Conservation (phyloP, 2,113 vertebrate species). For the Forbesichthys agassizii region DNA sequence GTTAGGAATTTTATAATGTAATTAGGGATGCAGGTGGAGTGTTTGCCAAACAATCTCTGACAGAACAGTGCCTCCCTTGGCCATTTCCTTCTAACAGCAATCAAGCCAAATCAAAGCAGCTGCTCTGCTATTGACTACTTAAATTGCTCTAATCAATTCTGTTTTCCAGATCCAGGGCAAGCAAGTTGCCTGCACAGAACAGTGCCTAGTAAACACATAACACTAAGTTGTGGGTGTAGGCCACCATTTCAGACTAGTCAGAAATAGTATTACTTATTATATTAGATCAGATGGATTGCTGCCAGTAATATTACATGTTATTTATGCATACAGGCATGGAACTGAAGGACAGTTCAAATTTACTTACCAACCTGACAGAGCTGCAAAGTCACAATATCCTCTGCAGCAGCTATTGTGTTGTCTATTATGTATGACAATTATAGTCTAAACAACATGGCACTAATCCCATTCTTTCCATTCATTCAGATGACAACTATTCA, state of each 20-base stretch:
- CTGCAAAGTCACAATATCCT: constrained; percentile 38
- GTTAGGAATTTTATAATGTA: constrained; percentile 1
- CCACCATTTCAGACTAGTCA: constrained; percentile 54
- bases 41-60: constrained; percentile 74
- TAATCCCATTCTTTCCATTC: constrained; percentile 70
- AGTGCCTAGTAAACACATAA: constrained; percentile 22
- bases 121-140: constrained; percentile 69
- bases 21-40: constrained; percentile 14
- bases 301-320: constrained; percentile 55
- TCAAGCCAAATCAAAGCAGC: constrained; percentile 79
- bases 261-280: constrained; percentile 75
- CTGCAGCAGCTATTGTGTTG: constrained; percentile 63
- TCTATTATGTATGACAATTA: constrained; percentile 66
- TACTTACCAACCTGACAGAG: constrained; percentile 11
- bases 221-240: constrained; percentile 3
- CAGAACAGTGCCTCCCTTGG: constrained; percentile 75
- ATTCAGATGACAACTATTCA: constrained; percentile 67
- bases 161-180: constrained; percentile 63
- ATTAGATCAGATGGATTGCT: constrained; percentile 53
- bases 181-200: background rate
- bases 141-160: constrained; percentile 78
- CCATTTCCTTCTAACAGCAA: constrained; percentile 73
- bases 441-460: constrained; percentile 69
- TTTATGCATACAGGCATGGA: constrained; percentile 39
- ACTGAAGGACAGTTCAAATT: constrained; percentile 17